These are phyloP conservation scores for Aleiodes leptofemur DNA, from an alignment of 2,888 invertebrate species.

Conservation along the genomic window DNA sequence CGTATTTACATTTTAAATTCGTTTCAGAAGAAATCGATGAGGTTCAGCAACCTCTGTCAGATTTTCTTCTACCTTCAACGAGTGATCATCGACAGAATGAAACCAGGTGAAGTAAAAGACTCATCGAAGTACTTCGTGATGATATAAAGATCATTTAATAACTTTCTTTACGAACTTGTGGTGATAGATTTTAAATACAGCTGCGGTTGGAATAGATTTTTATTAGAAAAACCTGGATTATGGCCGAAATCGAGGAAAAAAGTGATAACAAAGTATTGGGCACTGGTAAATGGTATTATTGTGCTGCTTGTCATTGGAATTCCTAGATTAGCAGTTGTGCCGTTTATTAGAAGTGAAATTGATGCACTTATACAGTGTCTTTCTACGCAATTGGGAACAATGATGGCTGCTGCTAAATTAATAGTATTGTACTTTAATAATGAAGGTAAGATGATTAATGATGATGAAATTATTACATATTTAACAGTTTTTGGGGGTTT, in stretches of 20 bases:
- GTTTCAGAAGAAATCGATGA: too few relatives aligned
- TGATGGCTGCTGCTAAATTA: neutral
- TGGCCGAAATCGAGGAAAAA: neutral
- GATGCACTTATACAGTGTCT: constrained; percentile 12
- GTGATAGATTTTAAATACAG: constrained; percentile 10
- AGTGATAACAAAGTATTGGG: neutral
- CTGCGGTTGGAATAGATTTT: constrained; percentile 3
- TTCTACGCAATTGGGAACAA: constrained; percentile 11
- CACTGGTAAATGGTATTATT: neutral
- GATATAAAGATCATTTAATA: neutral
- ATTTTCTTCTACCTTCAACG: too few relatives aligned
- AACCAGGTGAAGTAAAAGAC: too few relatives aligned
- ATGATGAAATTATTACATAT: too few relatives aligned
- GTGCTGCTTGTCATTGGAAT: constrained; percentile 17
- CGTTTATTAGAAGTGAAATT: constrained; percentile 5
- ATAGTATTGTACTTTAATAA: neutral
- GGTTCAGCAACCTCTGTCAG: too few relatives aligned
- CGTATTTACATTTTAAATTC: too few relatives aligned
- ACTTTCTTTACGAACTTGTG: neutral
- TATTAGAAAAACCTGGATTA: neutral
- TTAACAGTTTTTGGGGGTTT: too few relatives aligned
- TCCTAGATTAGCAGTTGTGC: constrained; percentile 13
- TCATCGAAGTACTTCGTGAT: too few relatives aligned
- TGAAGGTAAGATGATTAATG: constrained; percentile 2
- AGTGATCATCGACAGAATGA: too few relatives aligned